Evolutionary conservation across 2,113 vertebrate species (phyloP).

Genomic region (Gopherus flavomarginatus): DNA sequence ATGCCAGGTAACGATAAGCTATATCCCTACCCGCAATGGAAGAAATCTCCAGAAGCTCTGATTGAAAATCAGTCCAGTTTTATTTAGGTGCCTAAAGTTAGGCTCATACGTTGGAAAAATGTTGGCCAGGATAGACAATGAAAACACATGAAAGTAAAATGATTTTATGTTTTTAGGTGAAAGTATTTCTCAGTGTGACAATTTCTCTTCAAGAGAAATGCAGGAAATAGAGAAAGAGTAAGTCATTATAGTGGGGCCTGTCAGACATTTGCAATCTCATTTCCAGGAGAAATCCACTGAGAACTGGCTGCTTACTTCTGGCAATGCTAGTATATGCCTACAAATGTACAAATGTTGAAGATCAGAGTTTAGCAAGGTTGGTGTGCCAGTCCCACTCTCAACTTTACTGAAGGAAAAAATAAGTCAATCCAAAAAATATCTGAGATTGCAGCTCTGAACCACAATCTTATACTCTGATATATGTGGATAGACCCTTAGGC

Average conservation of each 20-base stretch:
- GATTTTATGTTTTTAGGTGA: neutral
- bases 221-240: rapidly evolving
- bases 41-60: neutral
- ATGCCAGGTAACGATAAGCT: rapidly evolving
- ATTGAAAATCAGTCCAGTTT: neutral
- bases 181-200: neutral
- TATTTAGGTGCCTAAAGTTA: neutral
- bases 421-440: neutral
- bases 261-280: neutral
- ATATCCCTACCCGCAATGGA: neutral
- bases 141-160: neutral
- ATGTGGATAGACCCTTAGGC: neutral
- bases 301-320: neutral
- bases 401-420: neutral
- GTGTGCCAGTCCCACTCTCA: neutral
- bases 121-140: neutral
- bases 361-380: neutral
- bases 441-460: neutral
- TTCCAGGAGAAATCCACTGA: neutral
- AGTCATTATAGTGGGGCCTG: neutral
- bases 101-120: neutral
- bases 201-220: neutral
- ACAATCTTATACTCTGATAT: rapidly evolving
- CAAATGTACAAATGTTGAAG: neutral
- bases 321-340: neutral